Base-by-base conservation (phyloP, 2,888 invertebrate genomes). In the Papilio gigon region DNA sequence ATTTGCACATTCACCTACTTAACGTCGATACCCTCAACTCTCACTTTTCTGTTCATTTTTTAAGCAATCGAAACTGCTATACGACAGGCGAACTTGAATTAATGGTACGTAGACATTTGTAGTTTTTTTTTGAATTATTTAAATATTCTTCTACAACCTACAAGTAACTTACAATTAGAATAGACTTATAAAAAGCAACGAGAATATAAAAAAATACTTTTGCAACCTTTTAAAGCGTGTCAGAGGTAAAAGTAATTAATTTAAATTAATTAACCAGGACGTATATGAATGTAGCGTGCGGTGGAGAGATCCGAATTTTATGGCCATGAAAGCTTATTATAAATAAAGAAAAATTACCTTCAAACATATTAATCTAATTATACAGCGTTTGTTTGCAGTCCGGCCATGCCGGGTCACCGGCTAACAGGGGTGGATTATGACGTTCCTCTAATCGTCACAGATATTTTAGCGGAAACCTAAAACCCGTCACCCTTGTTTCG, bases 391-490 rank as follows among this genome's bases (percentile, higher is more conserved):
- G 82, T 81, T 82, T 80, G 74, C 75, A 74, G 80, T 73, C 77
- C 75, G 73, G 74, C 79, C 82, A 79, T 74, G 74, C 73, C 53
- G 59, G 64, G 61, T 63, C 67, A 67, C 42, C 77, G 78, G 67
- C 66, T 81, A 81, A 84, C 81, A 85, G 80, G 84, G 87, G 83
- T 74, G 85, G 89, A 91, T 90, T 90, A 90, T 86, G 85, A 85
- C 85, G 85, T 87, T 87, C 80, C 78, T 81, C 84, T 90, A 89
- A 90, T 88, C 90, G 89, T 87, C 85, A 84, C 82, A 77, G 82
- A 81, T 88, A 84, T 85, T 84, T 81, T 70, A 70, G 61, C 25
- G 56, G 69, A 56, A 65, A 80, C 80, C 79, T 74, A 79, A 84
- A 83, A 83, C 81, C 80, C 79, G 79, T 78, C 78, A 84, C 85